phyloP scores from a whole-genome alignment of 2,888 invertebrate genomes.

The Agrochola macilenta region DNA sequence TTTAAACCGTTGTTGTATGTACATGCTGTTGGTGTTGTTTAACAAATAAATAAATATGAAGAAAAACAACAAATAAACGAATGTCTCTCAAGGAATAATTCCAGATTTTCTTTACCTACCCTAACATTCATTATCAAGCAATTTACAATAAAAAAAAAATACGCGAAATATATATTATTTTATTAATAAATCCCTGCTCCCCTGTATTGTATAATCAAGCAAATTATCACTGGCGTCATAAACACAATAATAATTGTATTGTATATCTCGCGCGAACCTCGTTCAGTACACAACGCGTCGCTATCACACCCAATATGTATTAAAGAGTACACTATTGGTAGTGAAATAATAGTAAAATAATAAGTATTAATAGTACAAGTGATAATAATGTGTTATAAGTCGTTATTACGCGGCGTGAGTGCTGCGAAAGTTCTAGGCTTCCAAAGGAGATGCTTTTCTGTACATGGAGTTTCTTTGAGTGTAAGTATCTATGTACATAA shows the following conservation, averaged over 20 bases:
- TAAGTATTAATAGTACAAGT: conserved; percentile 44
- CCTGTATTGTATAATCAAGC: conserved; percentile 66
- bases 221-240: conserved; percentile 73
- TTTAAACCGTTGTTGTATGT: too few relatives aligned
- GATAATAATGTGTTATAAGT: conserved; percentile 79
- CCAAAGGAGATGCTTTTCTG: conserved; percentile 76
- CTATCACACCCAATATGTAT: conserved; percentile 56
- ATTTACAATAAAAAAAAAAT: not conserved
- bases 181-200: conserved; percentile 37
- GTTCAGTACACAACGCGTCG: conserved; percentile 69
- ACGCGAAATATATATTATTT: not conserved
- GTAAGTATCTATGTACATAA: conserved; percentile 72
- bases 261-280: conserved; percentile 66
- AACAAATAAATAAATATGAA: too few relatives aligned
- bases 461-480: conserved; percentile 73
- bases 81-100: not conserved
- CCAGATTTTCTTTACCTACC: not conserved
- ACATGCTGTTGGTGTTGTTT: too few relatives aligned
- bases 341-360: conserved; percentile 24
- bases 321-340: conserved; percentile 42
- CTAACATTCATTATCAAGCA: not conserved
- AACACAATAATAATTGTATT: conserved; percentile 69
- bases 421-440: conserved; percentile 66
- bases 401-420: conserved; percentile 71
- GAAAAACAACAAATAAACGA: too few relatives aligned